Evolutionary conservation across 2,113 vertebrate genomes (phyloP).

Genomic region (Phaethornis superciliosus): DNA sequence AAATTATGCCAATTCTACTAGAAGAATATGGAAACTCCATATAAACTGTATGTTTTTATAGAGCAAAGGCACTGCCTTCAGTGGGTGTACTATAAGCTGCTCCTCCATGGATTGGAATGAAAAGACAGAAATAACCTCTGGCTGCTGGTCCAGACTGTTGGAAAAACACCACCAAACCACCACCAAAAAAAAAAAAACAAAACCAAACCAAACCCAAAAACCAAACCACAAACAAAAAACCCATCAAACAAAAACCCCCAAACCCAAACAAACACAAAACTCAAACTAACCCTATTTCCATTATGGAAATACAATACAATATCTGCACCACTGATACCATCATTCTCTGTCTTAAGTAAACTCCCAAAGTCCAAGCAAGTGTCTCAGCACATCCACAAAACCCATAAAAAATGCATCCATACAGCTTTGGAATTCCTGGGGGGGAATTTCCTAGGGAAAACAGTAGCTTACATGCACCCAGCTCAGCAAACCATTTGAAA

Average conservation of each 20-base stretch:
- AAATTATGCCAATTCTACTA: background rate
- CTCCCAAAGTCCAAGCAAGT: background rate
- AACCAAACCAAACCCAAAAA: no score
- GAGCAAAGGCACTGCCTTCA: background rate
- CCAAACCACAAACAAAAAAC: no score
- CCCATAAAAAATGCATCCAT: background rate
- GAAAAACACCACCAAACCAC: no score
- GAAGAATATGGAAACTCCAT: background rate
- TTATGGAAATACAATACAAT: background rate
- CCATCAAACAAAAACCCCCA: no score
- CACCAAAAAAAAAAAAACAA: no score
- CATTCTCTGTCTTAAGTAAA: background rate
- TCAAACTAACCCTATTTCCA: no score
- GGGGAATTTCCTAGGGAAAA: background rate
- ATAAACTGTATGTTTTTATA: background rate
- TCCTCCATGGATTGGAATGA: background rate
- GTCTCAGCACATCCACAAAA: background rate
- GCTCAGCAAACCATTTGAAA: background rate
- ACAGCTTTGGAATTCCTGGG: background rate
- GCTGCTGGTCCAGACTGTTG: background rate
- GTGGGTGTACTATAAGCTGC: background rate
- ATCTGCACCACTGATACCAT: background rate
- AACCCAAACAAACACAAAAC: no score
- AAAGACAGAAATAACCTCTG: background rate
- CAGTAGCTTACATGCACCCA: background rate